phyloP scores from a whole-genome alignment of 2,888 invertebrate species.

The Petrolisthes manimaculis region DNA sequence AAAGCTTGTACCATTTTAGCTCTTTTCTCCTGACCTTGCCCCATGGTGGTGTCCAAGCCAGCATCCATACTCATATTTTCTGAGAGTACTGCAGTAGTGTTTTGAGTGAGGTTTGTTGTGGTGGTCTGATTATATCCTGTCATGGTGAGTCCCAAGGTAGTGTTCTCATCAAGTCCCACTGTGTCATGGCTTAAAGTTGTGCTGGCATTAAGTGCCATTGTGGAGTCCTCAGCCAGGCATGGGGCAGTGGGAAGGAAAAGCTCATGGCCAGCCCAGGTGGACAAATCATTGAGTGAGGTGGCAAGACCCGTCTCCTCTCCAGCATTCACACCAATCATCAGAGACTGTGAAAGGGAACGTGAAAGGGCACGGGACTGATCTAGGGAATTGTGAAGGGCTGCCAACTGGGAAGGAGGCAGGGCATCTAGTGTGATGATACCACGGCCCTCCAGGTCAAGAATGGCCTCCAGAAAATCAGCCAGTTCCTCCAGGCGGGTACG shows the following conservation, averaged over 20 bases:
- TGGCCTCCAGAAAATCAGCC: slow-evolving; percentile 77
- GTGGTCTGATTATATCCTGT: slow-evolving; percentile 25
- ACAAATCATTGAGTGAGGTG: not conserved
- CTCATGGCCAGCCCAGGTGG: not conserved
- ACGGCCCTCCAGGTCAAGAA: slow-evolving; percentile 73
- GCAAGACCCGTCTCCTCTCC: slow-evolving; percentile 37
- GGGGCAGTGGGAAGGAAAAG: slow-evolving; percentile 30
- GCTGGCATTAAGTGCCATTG: not conserved
- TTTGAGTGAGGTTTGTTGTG: slow-evolving; percentile 5
- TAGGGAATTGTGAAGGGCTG: slow-evolving; percentile 66
- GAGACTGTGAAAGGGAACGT: slow-evolving; percentile 66
- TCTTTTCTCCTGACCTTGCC: not conserved
- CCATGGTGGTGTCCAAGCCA: not conserved
- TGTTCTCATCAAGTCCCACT: not conserved
- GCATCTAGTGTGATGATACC: slow-evolving; percentile 66
- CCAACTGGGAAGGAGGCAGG: slow-evolving; percentile 66
- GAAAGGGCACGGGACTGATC: slow-evolving; percentile 67
- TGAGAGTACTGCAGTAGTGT: not conserved
- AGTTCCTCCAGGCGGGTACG: slow-evolving; percentile 77
- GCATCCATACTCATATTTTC: not conserved
- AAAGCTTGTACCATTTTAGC: slow-evolving; percentile 39
- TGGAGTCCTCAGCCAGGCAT: slow-evolving; percentile 33
- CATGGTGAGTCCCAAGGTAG: not conserved
- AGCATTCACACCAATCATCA: slow-evolving; percentile 64
- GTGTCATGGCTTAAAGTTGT: not conserved